Percentiles rank a stretch among this genome's conserved stretches.
These are phyloP conservation scores for Drosophila setifemur DNA, from an alignment of 1,140 invertebrate genomes.

Conservation along the genomic window DNA sequence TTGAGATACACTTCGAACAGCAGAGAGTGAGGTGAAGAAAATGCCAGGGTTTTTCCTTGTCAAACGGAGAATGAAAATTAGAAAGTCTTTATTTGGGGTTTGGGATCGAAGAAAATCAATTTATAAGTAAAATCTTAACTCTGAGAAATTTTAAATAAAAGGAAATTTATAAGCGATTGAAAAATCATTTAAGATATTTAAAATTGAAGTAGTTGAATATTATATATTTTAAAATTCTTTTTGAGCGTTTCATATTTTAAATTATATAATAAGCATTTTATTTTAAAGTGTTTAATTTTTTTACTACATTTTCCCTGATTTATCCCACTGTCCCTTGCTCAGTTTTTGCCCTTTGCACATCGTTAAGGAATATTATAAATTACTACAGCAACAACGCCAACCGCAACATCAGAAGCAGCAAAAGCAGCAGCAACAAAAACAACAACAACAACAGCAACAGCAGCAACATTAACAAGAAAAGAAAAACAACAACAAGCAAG, in stretches of 20 bases:
- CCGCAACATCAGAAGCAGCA: constrained; percentile 33
- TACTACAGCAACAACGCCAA: constrained; percentile 67
- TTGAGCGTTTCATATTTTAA: too few relatives aligned
- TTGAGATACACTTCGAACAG: background rate
- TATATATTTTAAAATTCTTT: too few relatives aligned
- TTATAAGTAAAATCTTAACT: too few relatives aligned
- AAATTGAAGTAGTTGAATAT: too few relatives aligned
- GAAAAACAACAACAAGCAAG: constrained; percentile 28
- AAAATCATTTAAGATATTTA: too few relatives aligned
- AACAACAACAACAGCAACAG: constrained; percentile 17
- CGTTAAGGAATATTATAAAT: constrained; percentile 82
- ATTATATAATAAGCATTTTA: too few relatives aligned
- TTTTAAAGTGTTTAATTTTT: background rate
- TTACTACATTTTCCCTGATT: background rate
- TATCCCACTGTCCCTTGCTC: constrained; percentile 57
- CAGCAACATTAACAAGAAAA: constrained; percentile 33
- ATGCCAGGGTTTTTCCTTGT: too few relatives aligned
- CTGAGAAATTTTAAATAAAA: too few relatives aligned
- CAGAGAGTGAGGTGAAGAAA: background rate
- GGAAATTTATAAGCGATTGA: too few relatives aligned
- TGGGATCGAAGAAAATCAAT: too few relatives aligned
- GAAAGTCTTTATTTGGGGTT: too few relatives aligned
- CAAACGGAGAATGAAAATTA: too few relatives aligned
- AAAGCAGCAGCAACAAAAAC: constrained; percentile 26
- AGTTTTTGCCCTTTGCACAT: constrained; percentile 79